Evolutionary conservation across 2,888 invertebrate genomes (phyloP), one percentile per base, ranked within the genome.

Genomic region (Notocelia uddmanniana): DNA sequence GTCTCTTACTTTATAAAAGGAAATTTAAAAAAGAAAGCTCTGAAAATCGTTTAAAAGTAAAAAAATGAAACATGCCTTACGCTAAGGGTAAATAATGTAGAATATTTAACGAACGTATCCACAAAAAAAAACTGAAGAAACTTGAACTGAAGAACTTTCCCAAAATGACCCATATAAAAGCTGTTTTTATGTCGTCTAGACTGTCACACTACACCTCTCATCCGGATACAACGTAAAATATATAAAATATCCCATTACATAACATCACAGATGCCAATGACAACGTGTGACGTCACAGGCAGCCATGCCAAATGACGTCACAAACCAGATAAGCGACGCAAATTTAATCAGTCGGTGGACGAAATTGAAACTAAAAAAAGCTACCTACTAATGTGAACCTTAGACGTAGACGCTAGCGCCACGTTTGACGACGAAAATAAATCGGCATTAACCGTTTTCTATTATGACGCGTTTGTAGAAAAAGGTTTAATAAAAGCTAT

Each of bases 251-350:
- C 50, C 5, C 34, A 23, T 64, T 64, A 64, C 37, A 52, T 54
- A 64, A 64, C 52, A 48, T 31, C 31, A 18, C 34, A 34, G 18
- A 13, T 50, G 11, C 41, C 9, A 63, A 3, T 34, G 63, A 63
- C 63, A 31, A 11, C 5, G 23, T 6, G 52, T 64, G 54, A 45
- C 66, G 66, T 67, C 66, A 59, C 45, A 21, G 67, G 67, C 6
- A 54, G n/a, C 68, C 31, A 59, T 73, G 73, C 74, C 76, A 75
- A 74, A 63, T 73, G 70, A 74, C 75, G 74, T 76, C 74, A 76
- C 68, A 19, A n/a, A 19, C 34, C 26, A 57, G 57, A 15, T 21
- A 15, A 5, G 0, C n/a, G 2, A 15, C 8, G 5, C 52, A 54
- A 26, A 54, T 15, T 26, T 23, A 21, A 23, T 26, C 55, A 55